Conservation (phyloP, 2,797 vertebrate genomes). For the Acrocephalus scirpaceus region DNA sequence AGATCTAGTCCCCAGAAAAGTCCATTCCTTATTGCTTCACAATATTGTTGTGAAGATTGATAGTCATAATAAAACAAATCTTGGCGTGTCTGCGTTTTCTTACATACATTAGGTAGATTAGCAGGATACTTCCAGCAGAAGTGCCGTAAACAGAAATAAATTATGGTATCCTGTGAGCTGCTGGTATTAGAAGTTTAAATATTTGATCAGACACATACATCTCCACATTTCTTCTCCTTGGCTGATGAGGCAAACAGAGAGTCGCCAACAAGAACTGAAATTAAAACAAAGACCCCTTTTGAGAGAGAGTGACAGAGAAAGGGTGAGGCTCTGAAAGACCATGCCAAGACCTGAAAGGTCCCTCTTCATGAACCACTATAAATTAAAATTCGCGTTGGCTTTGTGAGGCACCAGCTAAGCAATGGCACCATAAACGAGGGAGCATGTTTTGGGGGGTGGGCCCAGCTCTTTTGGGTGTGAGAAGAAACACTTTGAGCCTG, state of each 20-base stretch:
- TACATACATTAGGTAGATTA: constrained; percentile 41
- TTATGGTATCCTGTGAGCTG: neutral
- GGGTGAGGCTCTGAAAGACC: neutral
- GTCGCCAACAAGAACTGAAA: neutral
- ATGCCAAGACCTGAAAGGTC: neutral
- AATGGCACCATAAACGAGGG: neutral
- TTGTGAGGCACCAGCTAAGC: neutral
- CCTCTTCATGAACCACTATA: neutral
- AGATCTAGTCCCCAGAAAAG: neutral
- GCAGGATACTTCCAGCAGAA: constrained; percentile 38
- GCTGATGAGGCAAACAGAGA: neutral
- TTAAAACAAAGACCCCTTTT: neutral
- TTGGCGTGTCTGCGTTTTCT: neutral
- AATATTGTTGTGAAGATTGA: neutral
- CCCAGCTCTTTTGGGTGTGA: neutral
- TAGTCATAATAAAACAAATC: neutral
- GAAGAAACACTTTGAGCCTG: neutral
- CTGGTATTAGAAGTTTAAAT: constrained; percentile 52
- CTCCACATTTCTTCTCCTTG: neutral
- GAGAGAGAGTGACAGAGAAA: neutral
- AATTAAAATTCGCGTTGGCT: neutral
- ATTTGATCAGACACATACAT: constrained; percentile 40
- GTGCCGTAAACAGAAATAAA: constrained; percentile 28
- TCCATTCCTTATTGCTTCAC: neutral
- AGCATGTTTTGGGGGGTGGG: neutral